These are phyloP conservation scores for Stegophylla sp. DNA, from an alignment of 2,888 invertebrate species.

Conservation along the genomic window DNA sequence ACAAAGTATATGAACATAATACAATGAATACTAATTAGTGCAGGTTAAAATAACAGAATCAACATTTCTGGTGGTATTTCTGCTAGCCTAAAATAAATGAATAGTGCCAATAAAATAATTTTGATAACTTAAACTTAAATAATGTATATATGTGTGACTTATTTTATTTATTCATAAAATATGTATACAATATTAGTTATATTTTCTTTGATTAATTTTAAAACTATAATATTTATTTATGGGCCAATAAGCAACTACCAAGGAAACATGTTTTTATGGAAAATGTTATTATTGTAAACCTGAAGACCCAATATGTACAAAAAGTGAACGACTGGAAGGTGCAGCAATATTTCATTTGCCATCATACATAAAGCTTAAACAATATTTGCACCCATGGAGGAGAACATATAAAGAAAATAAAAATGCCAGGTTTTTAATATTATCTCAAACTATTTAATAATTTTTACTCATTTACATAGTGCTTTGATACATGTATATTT, in stretches of 20 bases:
- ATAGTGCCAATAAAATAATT: not conserved
- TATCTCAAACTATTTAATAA: not conserved
- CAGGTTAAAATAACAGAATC: no score
- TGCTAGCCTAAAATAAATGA: not conserved
- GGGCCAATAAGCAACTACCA: slow-evolving; percentile 65
- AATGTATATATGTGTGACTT: not conserved
- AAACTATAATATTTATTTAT: slow-evolving; percentile 32
- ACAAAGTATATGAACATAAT: no score
- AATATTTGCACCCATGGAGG: slow-evolving; percentile 86
- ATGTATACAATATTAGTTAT: not conserved
- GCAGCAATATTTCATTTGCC: slow-evolving; percentile 85
- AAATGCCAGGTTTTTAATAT: slow-evolving; percentile 68
- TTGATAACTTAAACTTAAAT: not conserved
- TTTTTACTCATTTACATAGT: no score
- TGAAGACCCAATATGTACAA: slow-evolving; percentile 83
- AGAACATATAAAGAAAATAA: slow-evolving; percentile 80
- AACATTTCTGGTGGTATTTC: no score
- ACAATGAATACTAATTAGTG: no score
- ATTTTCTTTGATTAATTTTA: slow-evolving; percentile 32
- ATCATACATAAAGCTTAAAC: slow-evolving; percentile 69
- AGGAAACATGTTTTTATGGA: slow-evolving; percentile 83
- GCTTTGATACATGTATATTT: no score
- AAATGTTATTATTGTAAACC: slow-evolving; percentile 87
- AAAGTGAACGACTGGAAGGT: slow-evolving; percentile 80
- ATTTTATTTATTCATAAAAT: not conserved